phyloP scores from a whole-genome alignment of 2,888 invertebrate species.

The Diarsia dahlii region DNA sequence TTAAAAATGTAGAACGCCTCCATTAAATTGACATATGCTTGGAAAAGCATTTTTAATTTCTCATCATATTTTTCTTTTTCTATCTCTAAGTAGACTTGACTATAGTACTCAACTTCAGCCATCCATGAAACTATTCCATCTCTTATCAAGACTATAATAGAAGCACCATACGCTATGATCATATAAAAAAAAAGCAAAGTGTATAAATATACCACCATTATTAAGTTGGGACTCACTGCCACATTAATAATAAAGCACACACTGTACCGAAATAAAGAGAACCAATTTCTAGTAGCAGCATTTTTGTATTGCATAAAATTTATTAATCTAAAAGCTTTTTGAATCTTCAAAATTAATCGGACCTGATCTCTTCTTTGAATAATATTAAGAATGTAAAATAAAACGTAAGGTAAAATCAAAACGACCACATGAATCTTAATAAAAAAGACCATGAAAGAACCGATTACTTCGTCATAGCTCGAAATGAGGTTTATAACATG shows the following conservation, averaged over 20 bases:
- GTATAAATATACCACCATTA: too few species aligned
- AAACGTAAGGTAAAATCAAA: not conserved
- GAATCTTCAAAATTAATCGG: slow-evolving; percentile 34
- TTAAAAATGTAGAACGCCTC: too few species aligned
- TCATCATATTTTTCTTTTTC: too few species aligned
- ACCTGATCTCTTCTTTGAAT: slow-evolving; percentile 29
- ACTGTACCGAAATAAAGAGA: not conserved
- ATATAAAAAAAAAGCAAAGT: too few species aligned
- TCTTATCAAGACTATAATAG: too few species aligned
- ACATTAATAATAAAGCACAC: not conserved
- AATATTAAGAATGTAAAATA: slow-evolving; percentile 29
- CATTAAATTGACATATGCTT: too few species aligned
- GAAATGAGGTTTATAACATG: rapidly evolving
- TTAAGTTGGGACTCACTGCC: too few species aligned
- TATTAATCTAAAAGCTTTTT: slow-evolving; percentile 32
- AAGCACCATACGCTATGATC: too few species aligned
- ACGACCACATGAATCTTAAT: not conserved
- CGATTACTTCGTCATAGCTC: rapidly evolving
- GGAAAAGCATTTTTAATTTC: too few species aligned
- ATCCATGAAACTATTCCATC: too few species aligned
- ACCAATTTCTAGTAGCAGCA: slow-evolving; percentile 25
- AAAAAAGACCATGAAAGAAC: not conserved
- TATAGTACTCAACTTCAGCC: too few species aligned
- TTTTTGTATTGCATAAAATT: slow-evolving; percentile 25
- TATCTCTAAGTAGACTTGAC: too few species aligned